Evolutionary conservation across 2,113 vertebrate genomes (phyloP), one percentile per base, ranked within the genome.

Genomic region (Cardinalis cardinalis): DNA sequence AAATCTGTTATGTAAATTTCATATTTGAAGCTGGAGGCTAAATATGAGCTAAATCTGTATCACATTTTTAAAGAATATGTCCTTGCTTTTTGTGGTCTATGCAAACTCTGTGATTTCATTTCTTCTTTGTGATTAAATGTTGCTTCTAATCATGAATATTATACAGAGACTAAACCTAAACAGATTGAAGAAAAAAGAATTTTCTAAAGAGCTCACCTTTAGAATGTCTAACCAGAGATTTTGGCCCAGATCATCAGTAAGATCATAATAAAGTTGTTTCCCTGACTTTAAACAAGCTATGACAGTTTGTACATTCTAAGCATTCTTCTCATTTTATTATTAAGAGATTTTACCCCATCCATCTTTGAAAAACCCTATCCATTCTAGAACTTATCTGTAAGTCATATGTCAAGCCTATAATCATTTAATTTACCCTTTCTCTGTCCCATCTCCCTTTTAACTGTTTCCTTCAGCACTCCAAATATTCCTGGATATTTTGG

Each of bases 401-500:
- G 64, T 87, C 29, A 21, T 87, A 91, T 94, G 88, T 88, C 84
- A 93, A 94, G 41, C 31, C 70, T 69, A 18, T 24, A 80, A 52
- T 73, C 8, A 83, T 90, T 93, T 82, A 90, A 92, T 95, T 82
- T 96, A 75, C 38, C 59, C 15, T 82, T 86, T 85, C 21, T 56
- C 38, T 32, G 52, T 14, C 26, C 40, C 38, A 19, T 36, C 18
- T 19, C 24, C 40, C 63, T 36, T 88, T 96, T 89, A 83, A 94
- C 93, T 95, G 92, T 93, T 97, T 80, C 70, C 81, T 96, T 76
- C 90, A 98, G 97, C 43, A 90, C 91, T 82, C 95, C 91, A 93
- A 95, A 98, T 95, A 98, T 98, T 73, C 97, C 97, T 88, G 98
- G 98, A 92, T 98, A 98, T 61, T 96, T 97, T 43, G 98, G 97